Evolutionary conservation across 2,888 invertebrate species (phyloP).

Genomic region (Trachelus stipa): DNA sequence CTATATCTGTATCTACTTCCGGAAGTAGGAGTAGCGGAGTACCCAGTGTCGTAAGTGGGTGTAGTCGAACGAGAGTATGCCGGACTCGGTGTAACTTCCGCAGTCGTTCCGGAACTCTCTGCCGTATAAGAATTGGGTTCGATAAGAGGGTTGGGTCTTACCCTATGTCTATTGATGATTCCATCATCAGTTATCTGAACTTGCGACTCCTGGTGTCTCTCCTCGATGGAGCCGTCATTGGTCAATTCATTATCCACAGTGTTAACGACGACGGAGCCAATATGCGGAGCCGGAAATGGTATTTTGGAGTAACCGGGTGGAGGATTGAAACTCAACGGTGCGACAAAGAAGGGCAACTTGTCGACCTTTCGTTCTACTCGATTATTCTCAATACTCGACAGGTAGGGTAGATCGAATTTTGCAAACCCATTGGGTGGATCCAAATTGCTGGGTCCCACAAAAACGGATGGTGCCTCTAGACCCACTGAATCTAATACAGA

Average conservation of each 20-base stretch:
- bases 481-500: conserved; percentile 82
- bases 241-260: conserved; percentile 53
- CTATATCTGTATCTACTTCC: conserved; percentile 35
- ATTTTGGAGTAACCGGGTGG: conserved; percentile 88
- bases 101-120: conserved; percentile 61
- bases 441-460: conserved; percentile 84
- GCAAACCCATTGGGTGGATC: conserved; percentile 78
- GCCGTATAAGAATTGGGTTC: conserved; percentile 64
- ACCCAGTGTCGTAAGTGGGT: conserved; percentile 27
- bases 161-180: conserved; percentile 37
- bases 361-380: conserved; percentile 79
- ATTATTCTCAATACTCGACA: conserved; percentile 78
- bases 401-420: conserved; percentile 85
- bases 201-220: conserved; percentile 22
- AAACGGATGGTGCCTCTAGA: conserved; percentile 79
- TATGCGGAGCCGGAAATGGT: conserved; percentile 86
- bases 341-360: conserved; percentile 86
- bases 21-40: conserved; percentile 28
- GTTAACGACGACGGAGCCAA: conserved; percentile 85
- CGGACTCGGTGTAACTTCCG: conserved; percentile 38
- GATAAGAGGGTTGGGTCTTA: conserved; percentile 50
- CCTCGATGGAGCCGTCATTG: background rate
- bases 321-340: conserved; percentile 86
- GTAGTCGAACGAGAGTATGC: conserved; percentile 48
- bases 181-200: conserved; percentile 30